A percentile compares a stretch with the other conserved stretches of the same genome.
phyloP scores from a whole-genome alignment of 2,797 vertebrate species.

The Chaetodon trifasciatus region DNA sequence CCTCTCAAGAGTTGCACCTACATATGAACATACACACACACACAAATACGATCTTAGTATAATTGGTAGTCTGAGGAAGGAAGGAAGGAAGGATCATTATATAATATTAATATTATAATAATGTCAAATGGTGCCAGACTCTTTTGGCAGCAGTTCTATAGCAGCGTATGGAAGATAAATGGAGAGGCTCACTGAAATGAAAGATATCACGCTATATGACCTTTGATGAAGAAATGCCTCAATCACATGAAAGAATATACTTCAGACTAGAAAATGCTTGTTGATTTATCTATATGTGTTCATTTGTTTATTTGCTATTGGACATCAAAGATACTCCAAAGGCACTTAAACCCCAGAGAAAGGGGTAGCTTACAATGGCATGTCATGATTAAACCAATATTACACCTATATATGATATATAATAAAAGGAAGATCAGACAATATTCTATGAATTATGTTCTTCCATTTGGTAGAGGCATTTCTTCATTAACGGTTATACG shows the following conservation, averaged over 20 bases:
- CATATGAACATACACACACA: not conserved
- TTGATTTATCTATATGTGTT: conserved; percentile 9
- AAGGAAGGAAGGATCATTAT: not conserved
- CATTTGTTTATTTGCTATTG: not conserved
- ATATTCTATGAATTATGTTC: conserved; percentile 12
- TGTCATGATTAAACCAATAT: not conserved
- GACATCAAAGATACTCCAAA: not conserved
- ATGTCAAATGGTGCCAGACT: too few relatives aligned
- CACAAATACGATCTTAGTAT: not conserved
- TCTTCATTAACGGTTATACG: too few relatives aligned
- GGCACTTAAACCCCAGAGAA: not conserved
- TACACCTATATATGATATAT: not conserved
- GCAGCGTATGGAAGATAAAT: not conserved
- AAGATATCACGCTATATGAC: not conserved
- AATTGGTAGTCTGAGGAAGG: not conserved
- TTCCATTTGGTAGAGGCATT: conserved; percentile 8
- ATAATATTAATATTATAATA: not conserved
- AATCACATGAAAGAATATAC: not conserved
- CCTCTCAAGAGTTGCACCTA: conserved; percentile 14
- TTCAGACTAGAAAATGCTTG: not conserved
- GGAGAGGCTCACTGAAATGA: not conserved
- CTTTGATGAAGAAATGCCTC: conserved; percentile 1
- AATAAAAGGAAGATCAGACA: conserved; percentile 12
- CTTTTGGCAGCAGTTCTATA: not conserved
- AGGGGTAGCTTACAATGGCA: not conserved